Conservation (phyloP, 2,797 vertebrate species). For the Synanceia verrucosa region DNA sequence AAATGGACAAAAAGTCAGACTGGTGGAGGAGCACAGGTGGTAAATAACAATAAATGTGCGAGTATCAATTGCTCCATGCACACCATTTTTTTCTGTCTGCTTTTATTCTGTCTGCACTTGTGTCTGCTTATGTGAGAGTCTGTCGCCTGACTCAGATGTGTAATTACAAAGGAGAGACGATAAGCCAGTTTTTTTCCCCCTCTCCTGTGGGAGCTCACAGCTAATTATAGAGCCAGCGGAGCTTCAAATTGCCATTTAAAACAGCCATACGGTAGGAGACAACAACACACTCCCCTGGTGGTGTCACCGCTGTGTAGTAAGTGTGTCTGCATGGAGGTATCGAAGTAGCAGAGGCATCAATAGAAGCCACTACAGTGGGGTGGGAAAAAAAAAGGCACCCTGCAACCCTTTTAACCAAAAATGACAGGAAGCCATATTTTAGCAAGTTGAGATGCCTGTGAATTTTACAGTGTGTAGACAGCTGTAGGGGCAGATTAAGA, state of each 20-base stretch:
- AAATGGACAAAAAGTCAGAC: conserved; percentile 13
- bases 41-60: conserved; percentile 26
- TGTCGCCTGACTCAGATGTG: conserved; percentile 66
- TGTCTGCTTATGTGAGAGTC: conserved; percentile 56
- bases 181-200: conserved; percentile 67
- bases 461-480: conserved; percentile 13
- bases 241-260: conserved; percentile 87
- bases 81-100: conserved; percentile 45
- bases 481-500: conserved; percentile 31
- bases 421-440: conserved; percentile 33
- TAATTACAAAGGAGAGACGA: conserved; percentile 84
- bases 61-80: conserved; percentile 23
- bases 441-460: conserved; percentile 25
- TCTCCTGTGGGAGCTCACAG: conserved; percentile 80
- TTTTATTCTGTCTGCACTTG: conserved; percentile 50
- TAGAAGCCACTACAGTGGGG: background rate
- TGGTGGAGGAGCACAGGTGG: conserved; percentile 18
- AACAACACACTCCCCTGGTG: conserved; percentile 79
- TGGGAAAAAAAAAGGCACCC: background rate
- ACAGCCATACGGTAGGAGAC: conserved; percentile 83
- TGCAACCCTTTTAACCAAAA: conserved; percentile 41
- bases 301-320: conserved; percentile 61
- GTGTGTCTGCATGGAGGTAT: conserved; percentile 57
- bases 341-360: conserved; percentile 26
- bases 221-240: conserved; percentile 86